Percentiles rank a stretch among this genome's conserved stretches.
Conservation (phyloP, 2,797 vertebrate genomes). For the Coendou prehensilis region DNA sequence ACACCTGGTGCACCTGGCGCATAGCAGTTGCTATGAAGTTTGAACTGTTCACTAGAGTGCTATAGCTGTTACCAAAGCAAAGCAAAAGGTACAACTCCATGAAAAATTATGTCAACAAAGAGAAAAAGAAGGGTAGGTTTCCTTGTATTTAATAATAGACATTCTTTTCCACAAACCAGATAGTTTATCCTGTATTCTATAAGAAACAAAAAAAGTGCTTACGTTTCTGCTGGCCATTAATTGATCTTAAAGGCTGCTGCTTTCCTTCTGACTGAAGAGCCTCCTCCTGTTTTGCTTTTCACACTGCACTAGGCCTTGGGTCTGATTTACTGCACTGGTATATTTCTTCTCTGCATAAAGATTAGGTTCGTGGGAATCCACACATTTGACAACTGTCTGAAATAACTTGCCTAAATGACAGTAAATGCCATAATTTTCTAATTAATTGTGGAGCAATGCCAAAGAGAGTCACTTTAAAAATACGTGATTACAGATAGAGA, state of each 20-base stretch:
- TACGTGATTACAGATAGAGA: constrained; percentile 37
- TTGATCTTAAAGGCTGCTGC: constrained; percentile 1
- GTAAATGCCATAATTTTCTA: constrained; percentile 68
- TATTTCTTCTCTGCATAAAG: constrained; percentile 68
- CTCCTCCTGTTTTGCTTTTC: neutral
- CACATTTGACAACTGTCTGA: constrained; percentile 61
- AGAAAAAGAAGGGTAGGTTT: neutral
- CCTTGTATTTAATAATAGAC: neutral
- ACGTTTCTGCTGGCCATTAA: constrained; percentile 1
- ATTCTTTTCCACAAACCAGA: neutral
- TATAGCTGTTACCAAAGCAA: neutral
- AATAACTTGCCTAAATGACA: constrained; percentile 63
- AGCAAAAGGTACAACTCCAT: neutral
- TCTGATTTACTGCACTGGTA: neutral
- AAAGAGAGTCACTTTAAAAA: constrained; percentile 73
- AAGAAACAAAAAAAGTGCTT: constrained; percentile 29
- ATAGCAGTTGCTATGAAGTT: neutral
- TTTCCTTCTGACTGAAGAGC: neutral
- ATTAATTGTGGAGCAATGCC: constrained; percentile 69
- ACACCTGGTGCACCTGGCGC: neutral
- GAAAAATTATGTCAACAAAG: constrained; percentile 52
- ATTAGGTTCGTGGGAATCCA: constrained; percentile 57
- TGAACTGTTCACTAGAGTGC: neutral
- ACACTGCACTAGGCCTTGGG: neutral
- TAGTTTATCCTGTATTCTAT: neutral